Evolutionary conservation across 2,888 invertebrate species (phyloP).

Genomic region (Arrhopalites spinosus): DNA sequence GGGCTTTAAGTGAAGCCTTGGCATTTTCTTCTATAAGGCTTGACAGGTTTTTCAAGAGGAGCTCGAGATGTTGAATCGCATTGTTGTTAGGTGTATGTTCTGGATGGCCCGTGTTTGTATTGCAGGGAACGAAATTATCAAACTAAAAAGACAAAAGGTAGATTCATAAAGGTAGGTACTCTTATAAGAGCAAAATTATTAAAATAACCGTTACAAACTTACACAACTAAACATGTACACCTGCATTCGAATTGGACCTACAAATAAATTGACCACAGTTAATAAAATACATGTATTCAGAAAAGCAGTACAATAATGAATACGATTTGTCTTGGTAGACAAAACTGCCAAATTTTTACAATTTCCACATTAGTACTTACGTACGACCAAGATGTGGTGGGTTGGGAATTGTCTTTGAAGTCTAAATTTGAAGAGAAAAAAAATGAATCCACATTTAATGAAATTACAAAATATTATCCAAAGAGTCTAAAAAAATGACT

Average conservation of each 20-base stretch:
- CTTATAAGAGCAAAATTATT: background rate
- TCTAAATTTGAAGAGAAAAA: too few species aligned
- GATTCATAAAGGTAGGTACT: background rate
- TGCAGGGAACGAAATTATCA: conserved; percentile 83
- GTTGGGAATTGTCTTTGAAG: conserved; percentile 72
- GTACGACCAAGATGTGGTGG: conserved; percentile 64
- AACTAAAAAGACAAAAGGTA: conserved; percentile 67
- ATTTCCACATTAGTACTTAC: too few species aligned
- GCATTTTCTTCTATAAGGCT: conserved; percentile 27
- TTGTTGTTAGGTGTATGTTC: conserved; percentile 74
- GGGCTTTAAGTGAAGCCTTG: background rate
- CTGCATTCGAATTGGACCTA: conserved; percentile 78
- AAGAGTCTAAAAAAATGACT: too few species aligned
- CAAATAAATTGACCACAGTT: conserved; percentile 60
- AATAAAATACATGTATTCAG: too few species aligned
- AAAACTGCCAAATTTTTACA: too few species aligned
- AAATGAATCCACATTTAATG: too few species aligned
- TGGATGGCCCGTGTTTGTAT: conserved; percentile 77
- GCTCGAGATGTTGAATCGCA: conserved; percentile 73
- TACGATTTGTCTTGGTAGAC: too few species aligned
- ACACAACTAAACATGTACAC: conserved; percentile 68
- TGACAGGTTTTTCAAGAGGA: conserved; percentile 57
- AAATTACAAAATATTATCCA: too few species aligned
- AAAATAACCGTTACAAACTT: background rate
- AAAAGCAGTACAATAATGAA: too few species aligned